Base-by-base conservation (phyloP, 2,888 invertebrate species). In the Pristionchus japonicus region DNA sequence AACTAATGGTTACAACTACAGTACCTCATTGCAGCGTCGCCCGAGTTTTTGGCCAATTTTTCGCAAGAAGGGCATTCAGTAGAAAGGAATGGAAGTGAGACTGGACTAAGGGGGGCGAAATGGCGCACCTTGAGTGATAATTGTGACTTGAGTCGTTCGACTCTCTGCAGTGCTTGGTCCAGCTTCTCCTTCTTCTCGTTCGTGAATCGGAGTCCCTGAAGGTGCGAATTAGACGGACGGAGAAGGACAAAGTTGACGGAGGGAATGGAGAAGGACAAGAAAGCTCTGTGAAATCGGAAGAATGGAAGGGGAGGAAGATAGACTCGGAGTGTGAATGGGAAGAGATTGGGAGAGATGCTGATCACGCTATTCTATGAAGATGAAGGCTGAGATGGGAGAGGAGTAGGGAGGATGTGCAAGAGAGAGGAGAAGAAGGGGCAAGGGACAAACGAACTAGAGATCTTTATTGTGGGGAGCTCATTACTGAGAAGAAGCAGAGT, bases 141-240 rank as follows among this genome's bases (percentile, higher is more conserved):
- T 67, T 92, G 92, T 37, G 91, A 90, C 67, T 92, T 92, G 34
- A 92, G 88, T 23, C 89, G 90, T 34, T 91, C 91, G 52, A 92
- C 92, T 67, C 92, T 88, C 77, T 90, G 89, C 74, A 91, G 80
- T 13, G 92, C 90, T 67, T 90, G 89, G 77, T 91, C 90, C 82
- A 92, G 89, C 83, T 91, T 90, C 67, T 91, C 92, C 40, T 90
- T 90, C 90, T 92, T 91, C 57, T 91, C 91, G 43, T 89, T 89
- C 27, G 90, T 89, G 61, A 91, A 89, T 43, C 91, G 91, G 37
- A 92, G 90, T 43, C 90, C 90, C 92, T 92, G 86, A 86, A 91
- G 85, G 40, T 43, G 52, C 43, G 43, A 52, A 83, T 31, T 52
- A n/a, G 37, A 43, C 7, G 27, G 47, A 23, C 47, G 52, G 31